Evolutionary conservation across 2,113 vertebrate genomes (phyloP), one percentile per base, ranked within the genome.

Genomic region (Pelecanus crispus): DNA sequence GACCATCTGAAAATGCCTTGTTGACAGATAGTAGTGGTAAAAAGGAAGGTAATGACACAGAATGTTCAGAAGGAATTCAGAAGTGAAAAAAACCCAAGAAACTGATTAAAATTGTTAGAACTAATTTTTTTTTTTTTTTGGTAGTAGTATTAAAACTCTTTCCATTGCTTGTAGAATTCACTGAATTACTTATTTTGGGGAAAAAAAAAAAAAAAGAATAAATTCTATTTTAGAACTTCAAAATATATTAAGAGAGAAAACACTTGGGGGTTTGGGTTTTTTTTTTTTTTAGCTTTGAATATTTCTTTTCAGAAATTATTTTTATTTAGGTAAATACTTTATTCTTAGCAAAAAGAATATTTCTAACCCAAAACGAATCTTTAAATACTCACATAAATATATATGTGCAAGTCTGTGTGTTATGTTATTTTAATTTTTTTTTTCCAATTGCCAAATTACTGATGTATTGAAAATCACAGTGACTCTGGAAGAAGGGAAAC

Each of bases 191-290:
- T 67, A 21, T 15, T 80, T 74, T 24, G 9, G 13, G 8, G 17
- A 17, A 47, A 38, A 31, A 12, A 10, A 32, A 34, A 32, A 22
- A 13, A 47, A 3, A 45, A 10, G 0, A 18, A 17, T 5, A 25
- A 70, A 79, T 45, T 72, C 9, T 63, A 5, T 16, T 80, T 89
- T 34, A 45, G 28, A 63, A 49, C 17, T 45, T 81, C 4, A 40
- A 31, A 36, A 25, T 38, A 8, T 5, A 10, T 71, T 80, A 32
- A 40, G n/a, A 49, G 21, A 55, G 4, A 38, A 85, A 66, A 52
- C 9, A 9, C 4, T 10, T 21, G n/a, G n/a, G n/a, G n/a, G n/a
- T n/a, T n/a, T n/a, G n/a, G 4, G 8, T 0, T 16, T 26, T 25
- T 53, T 72, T 11, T 29, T 58, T 38, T 42, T 86, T 68, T 34